Evolutionary conservation across 2,113 vertebrate species (phyloP).

Genomic region (Pituophis catenifer): DNA sequence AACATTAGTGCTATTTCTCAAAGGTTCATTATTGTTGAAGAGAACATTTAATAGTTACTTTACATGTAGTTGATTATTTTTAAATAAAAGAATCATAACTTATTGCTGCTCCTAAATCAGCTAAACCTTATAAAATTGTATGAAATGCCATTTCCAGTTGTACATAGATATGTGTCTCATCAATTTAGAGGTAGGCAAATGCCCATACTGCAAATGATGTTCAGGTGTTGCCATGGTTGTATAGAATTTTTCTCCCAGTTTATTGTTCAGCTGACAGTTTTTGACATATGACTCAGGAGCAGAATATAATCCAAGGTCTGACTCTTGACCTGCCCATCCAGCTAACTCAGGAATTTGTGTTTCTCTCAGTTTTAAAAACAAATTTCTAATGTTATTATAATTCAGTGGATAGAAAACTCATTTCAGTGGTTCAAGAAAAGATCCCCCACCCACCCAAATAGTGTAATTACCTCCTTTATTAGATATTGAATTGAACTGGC

Average conservation of each 20-base stretch:
- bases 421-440: neutral
- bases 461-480: neutral
- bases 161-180: neutral
- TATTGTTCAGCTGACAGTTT: neutral
- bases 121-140: neutral
- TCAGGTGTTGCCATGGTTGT: neutral
- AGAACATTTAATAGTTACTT: neutral
- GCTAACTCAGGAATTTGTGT: neutral
- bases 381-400: neutral
- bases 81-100: neutral
- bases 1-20: neutral
- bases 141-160: neutral
- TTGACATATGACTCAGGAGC: neutral
- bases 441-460: neutral
- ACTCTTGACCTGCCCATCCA: neutral
- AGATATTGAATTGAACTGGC: neutral
- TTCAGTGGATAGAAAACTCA: neutral
- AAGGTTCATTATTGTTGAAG: neutral
- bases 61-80: neutral
- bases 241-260: neutral
- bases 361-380: neutral
- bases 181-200: neutral
- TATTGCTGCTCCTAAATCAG: neutral
- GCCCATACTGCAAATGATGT: neutral
- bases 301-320: neutral